Conservation (phyloP, 2,113 vertebrate genomes). For the Micronycteris hirsuta region DNA sequence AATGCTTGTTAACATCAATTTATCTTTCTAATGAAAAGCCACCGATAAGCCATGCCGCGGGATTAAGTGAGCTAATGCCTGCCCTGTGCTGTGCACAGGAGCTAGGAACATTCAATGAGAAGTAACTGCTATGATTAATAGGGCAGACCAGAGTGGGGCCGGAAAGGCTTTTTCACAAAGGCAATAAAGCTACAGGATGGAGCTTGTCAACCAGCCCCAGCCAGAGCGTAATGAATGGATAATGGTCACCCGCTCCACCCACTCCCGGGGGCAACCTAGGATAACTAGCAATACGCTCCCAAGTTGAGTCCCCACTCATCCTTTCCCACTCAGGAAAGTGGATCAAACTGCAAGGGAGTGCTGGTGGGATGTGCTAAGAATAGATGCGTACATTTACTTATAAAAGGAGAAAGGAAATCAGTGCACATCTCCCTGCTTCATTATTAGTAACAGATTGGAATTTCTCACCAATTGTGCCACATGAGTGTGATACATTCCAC, state of each 20-base stretch:
- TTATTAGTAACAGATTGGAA: not conserved
- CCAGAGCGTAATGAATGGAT: not conserved
- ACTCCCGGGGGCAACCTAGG: not conserved
- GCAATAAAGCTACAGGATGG: slow-evolving; percentile 27
- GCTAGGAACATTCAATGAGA: slow-evolving; percentile 17
- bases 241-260: not conserved
- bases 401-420: not conserved
- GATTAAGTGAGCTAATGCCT: slow-evolving; percentile 39
- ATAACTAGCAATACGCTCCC: not conserved
- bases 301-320: not conserved
- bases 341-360: not conserved
- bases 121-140: slow-evolving; percentile 22
- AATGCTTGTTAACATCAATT: slow-evolving; percentile 46
- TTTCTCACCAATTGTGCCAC: not conserved
- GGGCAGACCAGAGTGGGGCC: not conserved
- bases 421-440: not conserved
- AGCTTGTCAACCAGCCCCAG: slow-evolving; percentile 14
- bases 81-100: slow-evolving; percentile 10
- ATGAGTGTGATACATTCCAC: not conserved
- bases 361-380: not conserved
- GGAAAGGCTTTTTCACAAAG: not conserved
- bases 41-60: not conserved
- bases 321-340: not conserved
- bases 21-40: slow-evolving; percentile 66
- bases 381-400: not conserved